Conservation (phyloP, 1,140 invertebrate genomes). For the Drosophila lacertosa region DNA sequence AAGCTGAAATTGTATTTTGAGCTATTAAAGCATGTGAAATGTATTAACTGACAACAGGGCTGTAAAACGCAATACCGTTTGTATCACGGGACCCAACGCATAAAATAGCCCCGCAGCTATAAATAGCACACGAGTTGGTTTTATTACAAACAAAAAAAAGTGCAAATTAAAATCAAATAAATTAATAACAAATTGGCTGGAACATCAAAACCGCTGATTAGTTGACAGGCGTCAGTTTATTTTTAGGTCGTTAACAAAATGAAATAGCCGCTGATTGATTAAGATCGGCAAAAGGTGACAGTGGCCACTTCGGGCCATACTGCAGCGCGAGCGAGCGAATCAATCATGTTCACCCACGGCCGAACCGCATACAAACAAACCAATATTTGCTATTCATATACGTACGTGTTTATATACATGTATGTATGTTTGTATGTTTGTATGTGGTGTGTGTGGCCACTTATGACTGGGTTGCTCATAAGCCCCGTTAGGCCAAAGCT, state of each 20-base stretch:
- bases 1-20: no score
- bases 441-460: neutral
- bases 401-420: no score
- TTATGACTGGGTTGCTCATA: constrained; percentile 16
- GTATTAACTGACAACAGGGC: no score
- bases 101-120: neutral
- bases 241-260: constrained; percentile 59
- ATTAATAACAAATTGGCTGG: constrained; percentile 66
- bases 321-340: constrained; percentile 43
- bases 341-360: constrained; percentile 59
- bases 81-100: neutral
- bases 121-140: constrained; percentile 26
- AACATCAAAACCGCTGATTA: constrained; percentile 58
- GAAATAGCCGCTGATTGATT: constrained; percentile 55
- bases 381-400: constrained; percentile 1
- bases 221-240: constrained; percentile 55
- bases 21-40: no score
- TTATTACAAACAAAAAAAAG: constrained; percentile 16
- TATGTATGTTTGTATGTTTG: neutral
- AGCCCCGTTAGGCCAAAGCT: constrained; percentile 19
- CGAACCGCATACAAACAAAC: constrained; percentile 7
- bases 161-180: constrained; percentile 50
- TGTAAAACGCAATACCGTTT: neutral
- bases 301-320: constrained; percentile 28
- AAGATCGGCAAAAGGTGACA: constrained; percentile 43